Conservation (phyloP, 2,797 vertebrate species). For the Dermochelys coriacea region DNA sequence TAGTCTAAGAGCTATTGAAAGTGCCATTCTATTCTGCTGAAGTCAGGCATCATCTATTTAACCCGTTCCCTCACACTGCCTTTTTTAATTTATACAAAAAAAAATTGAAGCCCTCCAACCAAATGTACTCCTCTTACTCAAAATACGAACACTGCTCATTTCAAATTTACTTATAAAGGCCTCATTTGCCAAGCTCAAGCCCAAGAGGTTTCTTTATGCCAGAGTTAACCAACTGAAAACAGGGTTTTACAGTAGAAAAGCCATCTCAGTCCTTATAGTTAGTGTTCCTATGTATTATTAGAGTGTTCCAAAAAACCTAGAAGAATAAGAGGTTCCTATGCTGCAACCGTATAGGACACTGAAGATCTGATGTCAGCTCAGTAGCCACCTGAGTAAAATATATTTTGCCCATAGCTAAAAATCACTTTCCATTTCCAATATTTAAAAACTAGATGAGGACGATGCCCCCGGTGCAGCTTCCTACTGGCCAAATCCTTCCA, state of each 20-base stretch:
- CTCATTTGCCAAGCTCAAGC: neutral
- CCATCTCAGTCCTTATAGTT: neutral
- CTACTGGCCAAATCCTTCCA: accelerated
- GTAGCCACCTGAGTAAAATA: accelerated
- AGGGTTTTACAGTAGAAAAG: neutral
- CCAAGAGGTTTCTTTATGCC: neutral
- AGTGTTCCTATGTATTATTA: neutral
- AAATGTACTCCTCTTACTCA: neutral
- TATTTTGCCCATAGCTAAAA: neutral
- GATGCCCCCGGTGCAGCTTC: neutral
- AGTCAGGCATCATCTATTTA: neutral
- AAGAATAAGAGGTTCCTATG: neutral
- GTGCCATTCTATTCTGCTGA: neutral
- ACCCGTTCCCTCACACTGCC: neutral
- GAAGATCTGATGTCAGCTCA: neutral
- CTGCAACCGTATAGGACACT: neutral
- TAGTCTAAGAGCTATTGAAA: neutral
- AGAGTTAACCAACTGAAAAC: neutral
- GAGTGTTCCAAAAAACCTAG: neutral
- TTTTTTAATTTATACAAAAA: neutral
- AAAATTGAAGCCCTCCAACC: neutral
- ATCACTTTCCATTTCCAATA: neutral
- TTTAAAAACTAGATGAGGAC: neutral
- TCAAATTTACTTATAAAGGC: neutral
- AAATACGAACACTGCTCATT: neutral